Base-by-base conservation (phyloP, 2,888 invertebrate species). In the Tenthredo mesomela region DNA sequence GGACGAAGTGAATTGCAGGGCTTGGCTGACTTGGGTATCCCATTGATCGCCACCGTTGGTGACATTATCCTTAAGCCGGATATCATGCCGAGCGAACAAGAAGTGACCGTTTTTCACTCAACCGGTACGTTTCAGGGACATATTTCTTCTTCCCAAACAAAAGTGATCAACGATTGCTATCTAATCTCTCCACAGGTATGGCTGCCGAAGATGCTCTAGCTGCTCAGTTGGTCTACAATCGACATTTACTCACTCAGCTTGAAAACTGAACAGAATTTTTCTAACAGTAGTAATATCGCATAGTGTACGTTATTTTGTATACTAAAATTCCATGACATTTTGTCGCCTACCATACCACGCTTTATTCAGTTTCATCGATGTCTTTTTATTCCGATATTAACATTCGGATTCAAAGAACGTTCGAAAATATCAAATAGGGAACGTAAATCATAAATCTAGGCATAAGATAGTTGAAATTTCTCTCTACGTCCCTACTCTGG, bases 71-170 rank as follows among this genome's bases (percentile, higher is more conserved):
- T 90, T 10, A 94, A 93, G 29, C 88, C 87, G 2, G 90, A 92
- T 84, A 88, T 91, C 40, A 86, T 88, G 65, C 92, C 93, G 1
- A 33, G 87, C 43, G 88, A 90, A 12, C 88, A 92, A 47, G 90
- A 93, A 70, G 93, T 94, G 1, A 95, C 95, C 4, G 92, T 96
- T n/a, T 96, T 95, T 88, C 95, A 96, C 89, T 95, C 95, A n/a
- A 92, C 18, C 12, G 40, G 58, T 78, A 78, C 37, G 78, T 40
- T 37, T 37, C n/a, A 21, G 96, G 89, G 96, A 95, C 95, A 90
- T 89, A 29, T 78, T 65, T 77, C 40, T 73, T 21, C 65, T n/a
- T 29, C 29, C 67, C 40, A 50, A 25, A 40, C 67, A 50, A 15
- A 15, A 70, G 43, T 33, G 58, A 40, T 84, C 67, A 75, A 67